Percentiles rank a stretch among this genome's conserved stretches.
Evolutionary conservation across 2,113 vertebrate genomes (phyloP).

Genomic region (Rhinoderma darwinii): DNA sequence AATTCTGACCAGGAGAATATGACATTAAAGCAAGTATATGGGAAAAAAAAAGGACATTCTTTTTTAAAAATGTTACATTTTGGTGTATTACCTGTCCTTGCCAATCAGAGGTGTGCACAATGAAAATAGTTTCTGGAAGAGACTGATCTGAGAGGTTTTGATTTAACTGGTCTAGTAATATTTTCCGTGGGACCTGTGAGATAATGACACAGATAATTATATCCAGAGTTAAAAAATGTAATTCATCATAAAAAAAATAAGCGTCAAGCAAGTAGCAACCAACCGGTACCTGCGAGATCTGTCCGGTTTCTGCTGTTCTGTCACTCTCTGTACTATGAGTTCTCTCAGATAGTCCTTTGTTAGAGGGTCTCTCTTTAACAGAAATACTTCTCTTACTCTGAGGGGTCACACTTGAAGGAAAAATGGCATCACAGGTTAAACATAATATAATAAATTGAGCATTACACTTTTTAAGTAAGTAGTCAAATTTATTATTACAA

Average conservation of each 20-base stretch:
- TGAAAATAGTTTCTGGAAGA: slow-evolving; percentile 85
- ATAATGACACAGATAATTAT: neutral
- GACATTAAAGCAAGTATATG: neutral
- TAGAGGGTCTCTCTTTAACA: slow-evolving; percentile 84
- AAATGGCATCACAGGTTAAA: neutral
- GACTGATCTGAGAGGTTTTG: slow-evolving; percentile 83
- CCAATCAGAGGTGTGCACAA: slow-evolving; percentile 78
- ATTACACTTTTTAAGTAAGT: neutral
- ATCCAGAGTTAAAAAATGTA: neutral
- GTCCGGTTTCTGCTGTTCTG: slow-evolving; percentile 83
- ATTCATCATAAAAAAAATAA: neutral
- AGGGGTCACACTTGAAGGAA: slow-evolving; percentile 69
- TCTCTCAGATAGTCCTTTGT: slow-evolving; percentile 84
- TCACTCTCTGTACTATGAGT: slow-evolving; percentile 90
- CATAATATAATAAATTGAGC: neutral
- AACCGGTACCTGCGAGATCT: slow-evolving; percentile 78
- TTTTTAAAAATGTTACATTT: neutral
- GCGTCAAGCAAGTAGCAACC: neutral
- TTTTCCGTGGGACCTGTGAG: slow-evolving; percentile 80
- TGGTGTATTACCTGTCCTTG: slow-evolving; percentile 76
- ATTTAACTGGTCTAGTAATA: slow-evolving; percentile 87
- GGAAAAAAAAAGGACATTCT: no score
- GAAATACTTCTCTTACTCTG: slow-evolving; percentile 82
- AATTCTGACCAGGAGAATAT: neutral
- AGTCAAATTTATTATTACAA: neutral